These are phyloP conservation scores for Zophobas morio DNA, from an alignment of 1,140 invertebrate genomes.

Conservation along the genomic window DNA sequence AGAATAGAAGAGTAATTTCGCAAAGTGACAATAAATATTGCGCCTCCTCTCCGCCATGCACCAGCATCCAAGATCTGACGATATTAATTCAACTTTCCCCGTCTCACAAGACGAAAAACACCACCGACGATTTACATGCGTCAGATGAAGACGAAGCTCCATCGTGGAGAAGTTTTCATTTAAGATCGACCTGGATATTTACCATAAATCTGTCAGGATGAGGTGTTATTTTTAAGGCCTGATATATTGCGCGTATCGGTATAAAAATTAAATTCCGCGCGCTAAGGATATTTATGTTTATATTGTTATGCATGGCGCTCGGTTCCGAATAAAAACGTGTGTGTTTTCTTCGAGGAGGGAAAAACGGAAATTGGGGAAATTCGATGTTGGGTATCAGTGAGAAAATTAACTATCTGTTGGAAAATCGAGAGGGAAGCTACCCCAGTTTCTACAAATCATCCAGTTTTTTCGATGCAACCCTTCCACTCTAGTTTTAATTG, in stretches of 20 bases:
- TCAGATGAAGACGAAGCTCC: conserved; percentile 29
- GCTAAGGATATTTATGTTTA: conserved; percentile 31
- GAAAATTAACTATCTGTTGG: conserved; percentile 54
- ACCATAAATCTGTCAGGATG: conserved; percentile 30
- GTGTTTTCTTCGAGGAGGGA: not conserved
- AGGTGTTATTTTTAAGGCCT: conserved; percentile 42
- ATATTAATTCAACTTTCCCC: conserved; percentile 43
- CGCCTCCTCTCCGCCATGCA: conserved; percentile 1
- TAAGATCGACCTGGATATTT: conserved; percentile 39
- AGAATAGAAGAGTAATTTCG: conserved; percentile 45
- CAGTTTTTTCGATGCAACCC: conserved; percentile 59
- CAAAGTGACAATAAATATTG: conserved; percentile 55
- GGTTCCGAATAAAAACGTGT: not conserved
- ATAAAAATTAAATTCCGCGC: conserved; percentile 33
- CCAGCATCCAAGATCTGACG: conserved; percentile 19
- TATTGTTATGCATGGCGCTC: conserved; percentile 27
- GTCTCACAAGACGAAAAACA: conserved; percentile 8
- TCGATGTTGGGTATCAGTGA: conserved; percentile 43
- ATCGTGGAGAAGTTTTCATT: conserved; percentile 25
- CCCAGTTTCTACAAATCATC: conserved; percentile 59
- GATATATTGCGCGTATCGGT: conserved; percentile 41
- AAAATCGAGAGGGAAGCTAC: conserved; percentile 53
- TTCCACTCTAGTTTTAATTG: conserved; percentile 61
- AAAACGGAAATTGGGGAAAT: not conserved
- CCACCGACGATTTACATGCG: conserved; percentile 18